Conservation (phyloP, 2,797 vertebrate species). For the Tachyglossus aculeatus region DNA sequence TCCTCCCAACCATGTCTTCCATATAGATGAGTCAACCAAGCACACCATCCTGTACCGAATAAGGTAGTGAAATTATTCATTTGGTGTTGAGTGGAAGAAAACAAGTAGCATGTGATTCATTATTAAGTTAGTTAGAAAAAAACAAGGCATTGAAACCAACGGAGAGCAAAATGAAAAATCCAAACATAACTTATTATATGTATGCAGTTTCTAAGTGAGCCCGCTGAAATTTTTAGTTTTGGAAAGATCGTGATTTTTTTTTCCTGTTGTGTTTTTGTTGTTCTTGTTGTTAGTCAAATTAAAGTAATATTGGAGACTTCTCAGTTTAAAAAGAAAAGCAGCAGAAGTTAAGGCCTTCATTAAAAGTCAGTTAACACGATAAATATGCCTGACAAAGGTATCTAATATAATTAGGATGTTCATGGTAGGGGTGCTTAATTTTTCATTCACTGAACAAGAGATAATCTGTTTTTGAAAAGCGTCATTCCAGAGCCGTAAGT, state of each 20-base stretch:
- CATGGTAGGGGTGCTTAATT: no score
- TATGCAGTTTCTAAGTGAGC: not conserved
- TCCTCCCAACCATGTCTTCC: slow-evolving; percentile 91
- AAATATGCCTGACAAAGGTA: not conserved
- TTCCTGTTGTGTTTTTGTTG: no score
- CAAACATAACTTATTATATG: not conserved
- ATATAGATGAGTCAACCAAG: slow-evolving; percentile 77
- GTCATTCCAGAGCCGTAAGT: not conserved
- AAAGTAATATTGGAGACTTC: no score
- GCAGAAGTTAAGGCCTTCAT: no score
- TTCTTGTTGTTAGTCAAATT: no score
- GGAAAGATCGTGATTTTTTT: no score
- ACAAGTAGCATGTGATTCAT: not conserved
- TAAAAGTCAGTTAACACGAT: no score
- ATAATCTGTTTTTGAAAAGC: not conserved
- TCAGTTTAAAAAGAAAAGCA: no score
- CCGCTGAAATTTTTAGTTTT: no score
- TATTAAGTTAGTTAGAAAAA: slow-evolving; percentile 2
- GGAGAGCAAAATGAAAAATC: rapidly evolving
- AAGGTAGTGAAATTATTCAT: slow-evolving; percentile 69
- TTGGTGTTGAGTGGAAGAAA: not conserved
- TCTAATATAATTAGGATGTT: not conserved
- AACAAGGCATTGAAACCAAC: not conserved
- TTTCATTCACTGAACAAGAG: not conserved
- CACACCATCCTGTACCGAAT: slow-evolving; percentile 86